Evolutionary conservation across 2,888 invertebrate species (phyloP), one percentile per base, ranked within the genome.

Genomic region (Stratiomys singularior): DNA sequence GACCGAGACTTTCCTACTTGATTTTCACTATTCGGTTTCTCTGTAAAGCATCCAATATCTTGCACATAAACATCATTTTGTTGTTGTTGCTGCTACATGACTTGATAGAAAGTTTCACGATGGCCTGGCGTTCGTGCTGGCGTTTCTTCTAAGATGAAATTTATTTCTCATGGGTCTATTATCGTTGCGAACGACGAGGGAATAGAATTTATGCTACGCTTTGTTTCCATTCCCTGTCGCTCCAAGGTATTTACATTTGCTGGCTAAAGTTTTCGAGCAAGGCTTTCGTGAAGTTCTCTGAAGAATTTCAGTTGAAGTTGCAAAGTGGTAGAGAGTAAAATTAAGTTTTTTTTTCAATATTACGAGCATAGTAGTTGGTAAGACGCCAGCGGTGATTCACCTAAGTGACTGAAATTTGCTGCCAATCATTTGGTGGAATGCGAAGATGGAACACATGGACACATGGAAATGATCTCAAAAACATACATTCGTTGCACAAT

Each of bases 101-200:
- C 52, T 52, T 13, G 52, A n/a, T 13, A 52, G 52, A 52, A 52
- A 52, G 52, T 52, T 52, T 52, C 52, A n/a, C 52, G 52, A 18
- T 52, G 15, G 52, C 52, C 52, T 37, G 52, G 18, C 52, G 52
- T 13, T 52, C 3, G 52, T 52, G 37, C 37, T 37, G 52, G 15
- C 52, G 52, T 52, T 13, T 18, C 52, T 52, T 52, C n/a, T 3
- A 52, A 52, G 52, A 13, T 52, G 52, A 52, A 52, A 52, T 52
- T 52, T 52, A 52, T 52, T 52, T 52, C 52, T 18, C 52, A 52
- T 52, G 52, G 15, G 15, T 18, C 3, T 52, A n/a, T 52, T 7
- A 18, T 52, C 18, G 52, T 52, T 52, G 52, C 15, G 52, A 52
- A 18, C 52, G 15, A 3, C 37, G 37, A 37, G 37, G 37, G 37